Conservation (phyloP, 2,888 invertebrate genomes). For the Cepaea hortensis region DNA sequence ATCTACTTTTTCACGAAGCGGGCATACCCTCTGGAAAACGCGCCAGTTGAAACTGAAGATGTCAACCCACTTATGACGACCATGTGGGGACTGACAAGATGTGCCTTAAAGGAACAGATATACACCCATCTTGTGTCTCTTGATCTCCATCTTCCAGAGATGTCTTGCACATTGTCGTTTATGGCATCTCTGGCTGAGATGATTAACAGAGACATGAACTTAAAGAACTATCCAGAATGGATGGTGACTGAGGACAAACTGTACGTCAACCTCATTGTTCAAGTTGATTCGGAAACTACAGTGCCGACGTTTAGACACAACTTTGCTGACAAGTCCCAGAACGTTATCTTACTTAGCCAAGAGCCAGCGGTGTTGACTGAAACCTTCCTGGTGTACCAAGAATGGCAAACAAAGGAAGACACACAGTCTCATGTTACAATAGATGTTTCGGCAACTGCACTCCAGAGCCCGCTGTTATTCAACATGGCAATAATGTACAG, state of each 20-base stretch:
- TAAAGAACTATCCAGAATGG: conserved; percentile 46
- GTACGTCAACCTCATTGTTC: conserved; percentile 49
- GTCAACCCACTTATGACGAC: conserved; percentile 51
- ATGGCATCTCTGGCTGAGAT: conserved; percentile 33
- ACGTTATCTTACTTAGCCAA: conserved; percentile 45
- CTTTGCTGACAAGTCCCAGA: conserved; percentile 48
- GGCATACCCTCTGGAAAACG: conserved; percentile 32
- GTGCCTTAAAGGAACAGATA: conserved; percentile 49
- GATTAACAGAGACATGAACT: conserved; percentile 17
- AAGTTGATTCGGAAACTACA: conserved; percentile 46
- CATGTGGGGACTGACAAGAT: conserved; percentile 52
- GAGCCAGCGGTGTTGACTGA: conserved; percentile 39
- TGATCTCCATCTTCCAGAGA: conserved; percentile 49
- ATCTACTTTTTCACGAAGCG: conserved; percentile 48
- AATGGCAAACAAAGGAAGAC: conserved; percentile 33
- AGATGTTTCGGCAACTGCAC: conserved; percentile 44
- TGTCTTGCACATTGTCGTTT: conserved; percentile 17
- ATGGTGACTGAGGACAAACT: conserved; percentile 40
- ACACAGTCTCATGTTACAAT: conserved; percentile 28
- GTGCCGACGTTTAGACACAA: conserved; percentile 41
- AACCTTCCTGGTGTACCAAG: conserved; percentile 45
- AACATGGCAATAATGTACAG: conserved; percentile 47
- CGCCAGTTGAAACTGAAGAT: neutral
- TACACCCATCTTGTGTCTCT: conserved; percentile 43
- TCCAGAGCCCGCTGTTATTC: conserved; percentile 41